Base-by-base conservation (phyloP, 2,888 invertebrate genomes). In the Phania funesta region DNA sequence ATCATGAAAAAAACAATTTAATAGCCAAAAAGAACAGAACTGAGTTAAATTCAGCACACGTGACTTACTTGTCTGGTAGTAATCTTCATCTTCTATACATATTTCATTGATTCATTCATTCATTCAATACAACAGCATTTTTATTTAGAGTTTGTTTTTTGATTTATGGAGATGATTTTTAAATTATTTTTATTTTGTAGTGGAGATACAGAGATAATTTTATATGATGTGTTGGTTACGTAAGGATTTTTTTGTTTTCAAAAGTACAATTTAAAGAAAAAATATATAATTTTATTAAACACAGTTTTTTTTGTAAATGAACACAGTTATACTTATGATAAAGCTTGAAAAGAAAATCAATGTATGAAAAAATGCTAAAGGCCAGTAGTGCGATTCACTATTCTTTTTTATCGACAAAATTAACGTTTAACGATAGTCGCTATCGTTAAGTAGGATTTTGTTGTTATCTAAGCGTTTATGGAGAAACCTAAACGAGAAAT, bases 21-120 rank as follows among this genome's bases (percentile, higher is more conserved):
- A 62, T 50, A 46, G 54, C 48, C 38, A 67, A 62, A 64, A 41
- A 48, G 18, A 54, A 65, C n/a, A 35, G 35, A 24, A n/a, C 71
- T 41, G 65, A 58, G 71, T 50, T 73, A 62, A 41, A 60, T 65
- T 60, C 62, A 48, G 71, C 71, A 67, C 71, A 68, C 87, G 86
- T 56, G 91, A 93, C 93, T 93, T 93, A 93, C 93, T 93, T 93
- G 93, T 89, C 90, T 92, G 92, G 89, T 92, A 92, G 93, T 92
- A 93, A 91, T 93, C 93, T 92, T 93, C 93, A 91, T 93, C 93
- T 93, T 89, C 89, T 89, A 89, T 83, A 87, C 86, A 87, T 52
- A 84, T 84, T 82, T 52, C 52, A 84, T 80, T 82, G 68, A 71
- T 58, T 58, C 58, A 67, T 56, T 75, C 54, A 75, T 80, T 83